These are phyloP conservation scores for Python bivittatus DNA, from an alignment of 2,113 vertebrate species.

Conservation along the genomic window DNA sequence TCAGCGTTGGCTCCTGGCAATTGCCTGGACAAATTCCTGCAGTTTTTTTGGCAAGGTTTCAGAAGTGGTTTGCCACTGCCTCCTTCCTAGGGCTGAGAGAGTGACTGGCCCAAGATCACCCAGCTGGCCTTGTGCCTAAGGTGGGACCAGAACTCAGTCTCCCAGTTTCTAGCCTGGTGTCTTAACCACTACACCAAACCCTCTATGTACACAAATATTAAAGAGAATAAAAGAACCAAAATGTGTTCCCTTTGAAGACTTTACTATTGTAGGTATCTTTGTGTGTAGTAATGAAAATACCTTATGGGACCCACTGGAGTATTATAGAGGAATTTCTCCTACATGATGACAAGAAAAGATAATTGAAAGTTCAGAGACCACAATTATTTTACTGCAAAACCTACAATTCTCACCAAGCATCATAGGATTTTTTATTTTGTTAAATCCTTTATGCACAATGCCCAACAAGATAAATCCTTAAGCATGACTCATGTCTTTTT, in stretches of 20 bases:
- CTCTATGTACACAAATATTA: neutral
- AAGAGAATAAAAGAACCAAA: slow-evolving; percentile 21
- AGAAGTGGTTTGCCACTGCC: neutral
- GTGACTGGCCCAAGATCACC: neutral
- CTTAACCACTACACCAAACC: neutral
- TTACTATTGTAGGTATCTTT: neutral
- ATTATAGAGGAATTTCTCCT: neutral
- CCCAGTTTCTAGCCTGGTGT: neutral
- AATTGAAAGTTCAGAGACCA: neutral
- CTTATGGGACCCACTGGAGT: neutral
- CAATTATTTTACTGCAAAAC: neutral
- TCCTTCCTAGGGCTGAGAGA: neutral
- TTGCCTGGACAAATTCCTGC: neutral
- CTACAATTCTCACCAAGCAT: slow-evolving; percentile 16
- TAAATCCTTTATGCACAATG: neutral
- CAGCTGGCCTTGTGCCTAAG: neutral
- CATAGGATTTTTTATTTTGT: slow-evolving; percentile 1
- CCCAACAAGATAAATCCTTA: slow-evolving; percentile 26
- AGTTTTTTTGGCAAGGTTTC: neutral
- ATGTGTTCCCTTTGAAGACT: neutral
- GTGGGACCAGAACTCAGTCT: neutral
- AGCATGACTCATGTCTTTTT: slow-evolving; percentile 25
- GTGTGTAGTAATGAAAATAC: neutral
- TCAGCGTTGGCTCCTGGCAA: neutral
- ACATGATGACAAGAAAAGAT: neutral